phyloP scores from a whole-genome alignment of 2,797 vertebrate genomes.

The Prionace glauca region DNA sequence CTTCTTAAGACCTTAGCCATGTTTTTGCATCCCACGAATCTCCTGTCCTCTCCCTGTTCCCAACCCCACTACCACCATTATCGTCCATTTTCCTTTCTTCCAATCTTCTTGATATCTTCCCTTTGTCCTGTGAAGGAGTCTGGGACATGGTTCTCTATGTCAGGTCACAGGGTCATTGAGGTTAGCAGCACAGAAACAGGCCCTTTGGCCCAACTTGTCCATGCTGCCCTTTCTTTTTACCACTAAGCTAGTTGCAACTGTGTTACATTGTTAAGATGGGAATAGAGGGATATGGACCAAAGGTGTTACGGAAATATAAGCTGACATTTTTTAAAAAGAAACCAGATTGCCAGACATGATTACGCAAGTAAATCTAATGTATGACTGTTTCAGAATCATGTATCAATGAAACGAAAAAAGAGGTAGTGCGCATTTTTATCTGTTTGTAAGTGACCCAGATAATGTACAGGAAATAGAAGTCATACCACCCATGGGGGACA shows the following conservation, averaged over 20 bases:
- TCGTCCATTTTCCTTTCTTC: not conserved
- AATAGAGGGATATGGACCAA: no score
- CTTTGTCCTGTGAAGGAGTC: not conserved
- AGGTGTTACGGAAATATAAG: not conserved
- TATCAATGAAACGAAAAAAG: not conserved
- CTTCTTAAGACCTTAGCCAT: not conserved
- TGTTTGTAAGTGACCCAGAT: constrained; percentile 33
- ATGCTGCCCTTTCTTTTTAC: no score
- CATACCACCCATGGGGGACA: not conserved
- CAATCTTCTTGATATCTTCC: not conserved
- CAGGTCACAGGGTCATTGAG: not conserved
- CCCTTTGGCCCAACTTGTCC: no score
- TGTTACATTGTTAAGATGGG: no score
- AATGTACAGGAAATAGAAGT: not conserved
- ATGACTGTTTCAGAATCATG: not conserved
- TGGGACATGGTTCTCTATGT: not conserved
- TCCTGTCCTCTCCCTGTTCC: not conserved
- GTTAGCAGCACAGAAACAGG: no score
- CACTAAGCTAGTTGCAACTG: no score
- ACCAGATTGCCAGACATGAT: not conserved
- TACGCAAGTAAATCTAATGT: not conserved
- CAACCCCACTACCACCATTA: not conserved
- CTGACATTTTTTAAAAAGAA: not conserved
- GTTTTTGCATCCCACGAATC: no score
- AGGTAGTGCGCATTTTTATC: not conserved